A percentile compares a stretch with the other conserved stretches of the same genome.
Evolutionary conservation across 2,113 vertebrate species (phyloP).

Genomic region (Larimichthys polyactis): DNA sequence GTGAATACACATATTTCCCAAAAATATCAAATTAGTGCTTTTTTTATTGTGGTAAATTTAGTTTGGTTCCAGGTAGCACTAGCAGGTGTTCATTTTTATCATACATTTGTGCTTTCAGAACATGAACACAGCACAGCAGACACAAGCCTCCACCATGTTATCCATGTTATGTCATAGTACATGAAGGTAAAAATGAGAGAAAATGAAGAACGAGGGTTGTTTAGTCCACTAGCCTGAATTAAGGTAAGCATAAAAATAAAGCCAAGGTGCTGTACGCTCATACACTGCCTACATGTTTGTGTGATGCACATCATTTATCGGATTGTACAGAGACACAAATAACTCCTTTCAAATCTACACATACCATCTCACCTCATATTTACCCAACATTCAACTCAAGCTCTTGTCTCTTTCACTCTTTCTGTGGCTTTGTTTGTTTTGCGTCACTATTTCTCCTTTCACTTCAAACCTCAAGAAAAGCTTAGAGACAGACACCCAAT

Average conservation of each 20-base stretch:
- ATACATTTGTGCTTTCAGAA: neutral
- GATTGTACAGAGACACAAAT: constrained; percentile 8
- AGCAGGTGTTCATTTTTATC: neutral
- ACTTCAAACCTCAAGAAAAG: constrained; percentile 43
- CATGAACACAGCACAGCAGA: neutral
- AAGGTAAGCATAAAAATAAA: constrained; percentile 1
- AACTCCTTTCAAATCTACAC: constrained; percentile 28
- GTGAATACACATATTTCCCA: neutral
- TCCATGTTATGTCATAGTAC: neutral
- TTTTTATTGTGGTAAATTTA: too few relatives aligned
- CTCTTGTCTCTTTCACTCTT: neutral
- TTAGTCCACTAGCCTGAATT: constrained; percentile 5
- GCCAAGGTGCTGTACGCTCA: neutral
- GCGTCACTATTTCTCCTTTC: constrained; percentile 21
- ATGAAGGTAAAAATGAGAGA: neutral
- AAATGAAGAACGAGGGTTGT: neutral
- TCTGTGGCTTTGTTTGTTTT: constrained; percentile 7
- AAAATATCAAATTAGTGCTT: too few relatives aligned
- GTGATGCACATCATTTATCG: constrained; percentile 21
- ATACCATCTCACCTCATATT: constrained; percentile 43
- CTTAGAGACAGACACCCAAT: constrained; percentile 36
- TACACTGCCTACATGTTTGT: neutral
- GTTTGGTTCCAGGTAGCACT: neutral
- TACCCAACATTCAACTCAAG: constrained; percentile 22
- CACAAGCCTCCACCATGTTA: neutral